Evolutionary conservation across 2,888 invertebrate genomes (phyloP).

Genomic region (Rapana venosa): DNA sequence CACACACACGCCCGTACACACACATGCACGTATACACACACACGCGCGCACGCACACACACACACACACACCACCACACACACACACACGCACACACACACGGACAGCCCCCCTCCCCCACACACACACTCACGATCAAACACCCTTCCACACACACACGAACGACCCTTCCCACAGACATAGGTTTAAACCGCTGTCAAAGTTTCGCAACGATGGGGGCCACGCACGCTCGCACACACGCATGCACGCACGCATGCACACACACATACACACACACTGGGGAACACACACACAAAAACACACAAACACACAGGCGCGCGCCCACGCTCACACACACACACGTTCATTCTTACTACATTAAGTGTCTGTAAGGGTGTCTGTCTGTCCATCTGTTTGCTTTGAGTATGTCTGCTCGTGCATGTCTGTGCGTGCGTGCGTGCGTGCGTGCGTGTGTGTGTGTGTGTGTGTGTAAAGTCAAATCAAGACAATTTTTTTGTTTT

Average conservation of each 20-base stretch:
- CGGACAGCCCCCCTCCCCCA: neutral
- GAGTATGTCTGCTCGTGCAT: neutral
- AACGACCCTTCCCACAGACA: neutral
- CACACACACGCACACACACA: slow-evolving; percentile 18
- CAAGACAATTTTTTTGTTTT: too few relatives aligned
- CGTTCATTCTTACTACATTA: too few relatives aligned
- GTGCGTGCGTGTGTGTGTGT: neutral
- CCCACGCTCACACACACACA: neutral
- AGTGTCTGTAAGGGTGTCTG: too few relatives aligned
- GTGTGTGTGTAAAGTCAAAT: neutral
- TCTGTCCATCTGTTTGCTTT: too few relatives aligned
- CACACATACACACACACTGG: neutral
- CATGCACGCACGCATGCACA: neutral
- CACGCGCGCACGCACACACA: slow-evolving; percentile 1
- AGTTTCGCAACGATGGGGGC: too few relatives aligned
- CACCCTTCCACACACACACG: neutral
- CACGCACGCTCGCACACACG: neutral
- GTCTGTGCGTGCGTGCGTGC: neutral
- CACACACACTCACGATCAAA: neutral
- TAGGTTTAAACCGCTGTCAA: too few relatives aligned
- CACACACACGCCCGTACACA: neutral
- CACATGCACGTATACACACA: neutral
- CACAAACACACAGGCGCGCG: neutral
- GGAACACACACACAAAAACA: neutral
- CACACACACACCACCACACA: neutral